Percentiles rank a stretch among this genome's conserved stretches.
Conservation (phyloP, 2,113 vertebrate genomes). For the Solea solea region DNA sequence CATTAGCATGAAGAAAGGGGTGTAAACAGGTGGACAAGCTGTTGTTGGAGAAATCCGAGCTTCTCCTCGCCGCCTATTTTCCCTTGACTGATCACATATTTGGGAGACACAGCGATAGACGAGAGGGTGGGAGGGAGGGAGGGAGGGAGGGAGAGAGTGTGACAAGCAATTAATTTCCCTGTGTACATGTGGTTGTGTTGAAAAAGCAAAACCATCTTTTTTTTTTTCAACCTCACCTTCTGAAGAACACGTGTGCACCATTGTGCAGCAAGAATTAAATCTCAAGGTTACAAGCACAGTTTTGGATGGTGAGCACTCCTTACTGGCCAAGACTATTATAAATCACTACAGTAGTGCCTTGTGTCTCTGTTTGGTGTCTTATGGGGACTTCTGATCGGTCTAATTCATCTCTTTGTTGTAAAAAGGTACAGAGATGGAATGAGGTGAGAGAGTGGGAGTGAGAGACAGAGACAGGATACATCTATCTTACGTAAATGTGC, state of each 20-base stretch:
- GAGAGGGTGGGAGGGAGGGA: conserved; percentile 1
- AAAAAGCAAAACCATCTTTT: conserved; percentile 43
- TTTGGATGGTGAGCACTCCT: conserved; percentile 11
- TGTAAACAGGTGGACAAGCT: conserved; percentile 81
- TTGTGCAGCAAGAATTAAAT: conserved; percentile 56
- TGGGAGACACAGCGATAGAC: conserved; percentile 4
- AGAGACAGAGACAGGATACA: conserved; percentile 28
- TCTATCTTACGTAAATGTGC: conserved; percentile 56
- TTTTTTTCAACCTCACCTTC: conserved; percentile 29
- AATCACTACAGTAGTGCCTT: conserved; percentile 21
- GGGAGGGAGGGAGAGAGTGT: conserved; percentile 23
- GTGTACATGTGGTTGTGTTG: conserved; percentile 30
- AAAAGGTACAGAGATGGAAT: conserved; percentile 42
- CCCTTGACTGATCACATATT: conserved; percentile 52
- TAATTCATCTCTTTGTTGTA: conserved; percentile 47
- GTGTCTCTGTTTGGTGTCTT: conserved; percentile 19
- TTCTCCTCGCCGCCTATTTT: conserved; percentile 45
- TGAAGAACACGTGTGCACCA: conserved; percentile 32
- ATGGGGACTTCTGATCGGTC: conserved; percentile 4
- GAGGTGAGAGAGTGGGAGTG: conserved; percentile 37
- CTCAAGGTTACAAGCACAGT: conserved; percentile 62
- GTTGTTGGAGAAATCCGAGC: conserved; percentile 64
- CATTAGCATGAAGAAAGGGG: conserved; percentile 42
- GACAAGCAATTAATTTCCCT: conserved; percentile 68
- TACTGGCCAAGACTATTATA: conserved; percentile 30